These are phyloP conservation scores for Numenius arquata DNA, from an alignment of 2,113 vertebrate genomes.

Conservation along the genomic window DNA sequence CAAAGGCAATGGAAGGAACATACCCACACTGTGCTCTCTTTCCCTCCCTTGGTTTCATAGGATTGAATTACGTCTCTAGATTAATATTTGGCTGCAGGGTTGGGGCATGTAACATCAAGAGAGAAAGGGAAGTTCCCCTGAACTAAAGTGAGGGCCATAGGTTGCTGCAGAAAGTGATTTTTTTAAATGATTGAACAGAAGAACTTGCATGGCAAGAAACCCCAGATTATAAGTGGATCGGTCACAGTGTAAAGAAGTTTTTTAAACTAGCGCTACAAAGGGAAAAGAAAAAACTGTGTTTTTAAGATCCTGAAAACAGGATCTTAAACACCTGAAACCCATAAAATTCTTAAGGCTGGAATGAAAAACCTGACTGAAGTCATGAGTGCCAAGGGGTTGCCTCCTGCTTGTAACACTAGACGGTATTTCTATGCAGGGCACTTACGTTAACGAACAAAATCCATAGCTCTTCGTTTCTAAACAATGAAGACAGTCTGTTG, in stretches of 20 bases:
- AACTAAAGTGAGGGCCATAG: neutral
- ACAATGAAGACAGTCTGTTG: conserved; percentile 52
- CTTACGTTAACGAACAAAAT: neutral
- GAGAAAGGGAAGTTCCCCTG: neutral
- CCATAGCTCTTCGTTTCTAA: conserved; percentile 31
- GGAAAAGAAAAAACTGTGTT: neutral
- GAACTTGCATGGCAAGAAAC: neutral
- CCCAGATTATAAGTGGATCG: neutral
- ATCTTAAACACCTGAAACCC: neutral
- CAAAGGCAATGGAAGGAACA: neutral
- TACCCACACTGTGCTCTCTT: neutral
- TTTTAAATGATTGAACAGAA: neutral
- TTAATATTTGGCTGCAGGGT: neutral
- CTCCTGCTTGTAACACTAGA: neutral
- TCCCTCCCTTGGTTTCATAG: neutral
- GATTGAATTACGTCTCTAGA: neutral
- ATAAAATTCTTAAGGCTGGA: neutral
- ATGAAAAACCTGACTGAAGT: neutral
- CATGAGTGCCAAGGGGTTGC: neutral
- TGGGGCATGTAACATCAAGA: neutral
- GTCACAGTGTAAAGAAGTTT: neutral
- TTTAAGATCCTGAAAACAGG: neutral
- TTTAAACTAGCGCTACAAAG: neutral
- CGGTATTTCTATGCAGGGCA: neutral
- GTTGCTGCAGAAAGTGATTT: neutral